phyloP scores from a whole-genome alignment of 2,797 vertebrate species.

The Chaunax sp. region DNA sequence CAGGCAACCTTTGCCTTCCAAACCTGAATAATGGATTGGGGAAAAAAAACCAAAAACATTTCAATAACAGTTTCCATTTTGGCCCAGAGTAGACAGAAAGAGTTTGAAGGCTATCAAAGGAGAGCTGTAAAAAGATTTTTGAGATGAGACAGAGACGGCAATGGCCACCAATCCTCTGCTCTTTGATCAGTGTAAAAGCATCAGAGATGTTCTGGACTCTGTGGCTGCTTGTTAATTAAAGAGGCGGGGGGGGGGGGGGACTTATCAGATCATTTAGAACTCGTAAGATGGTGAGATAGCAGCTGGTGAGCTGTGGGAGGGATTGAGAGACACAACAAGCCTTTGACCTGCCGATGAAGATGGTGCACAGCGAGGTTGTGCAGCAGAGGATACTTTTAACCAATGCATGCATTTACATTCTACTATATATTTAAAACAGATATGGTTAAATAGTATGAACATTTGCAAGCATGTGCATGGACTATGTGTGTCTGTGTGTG shows the following conservation, averaged over 20 bases:
- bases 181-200: conserved; percentile 40
- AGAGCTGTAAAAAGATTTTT: conserved; percentile 7
- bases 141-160: conserved; percentile 23
- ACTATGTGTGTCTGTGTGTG: conserved; percentile 1
- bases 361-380: conserved; percentile 1
- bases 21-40: conserved; percentile 21
- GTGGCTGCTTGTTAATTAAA: conserved; percentile 40
- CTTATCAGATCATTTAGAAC: conserved; percentile 40
- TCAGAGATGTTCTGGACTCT: conserved; percentile 25
- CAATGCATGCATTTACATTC: background rate
- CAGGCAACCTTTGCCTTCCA: conserved; percentile 32
- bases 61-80: background rate
- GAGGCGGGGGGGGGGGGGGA: background rate
- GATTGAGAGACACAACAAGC: background rate
- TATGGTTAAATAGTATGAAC: background rate
- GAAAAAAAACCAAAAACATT: background rate
- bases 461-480: conserved; percentile 7
- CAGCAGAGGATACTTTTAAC: background rate
- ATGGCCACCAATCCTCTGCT: conserved; percentile 12
- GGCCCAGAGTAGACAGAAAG: background rate
- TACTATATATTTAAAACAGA: background rate
- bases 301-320: conserved; percentile 5
- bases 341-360: conserved; percentile 8
- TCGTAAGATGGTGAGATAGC: conserved; percentile 17
- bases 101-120: conserved; percentile 11